Base-by-base conservation (phyloP, 2,888 invertebrate species). In the Microctonus aethiopoides region DNA sequence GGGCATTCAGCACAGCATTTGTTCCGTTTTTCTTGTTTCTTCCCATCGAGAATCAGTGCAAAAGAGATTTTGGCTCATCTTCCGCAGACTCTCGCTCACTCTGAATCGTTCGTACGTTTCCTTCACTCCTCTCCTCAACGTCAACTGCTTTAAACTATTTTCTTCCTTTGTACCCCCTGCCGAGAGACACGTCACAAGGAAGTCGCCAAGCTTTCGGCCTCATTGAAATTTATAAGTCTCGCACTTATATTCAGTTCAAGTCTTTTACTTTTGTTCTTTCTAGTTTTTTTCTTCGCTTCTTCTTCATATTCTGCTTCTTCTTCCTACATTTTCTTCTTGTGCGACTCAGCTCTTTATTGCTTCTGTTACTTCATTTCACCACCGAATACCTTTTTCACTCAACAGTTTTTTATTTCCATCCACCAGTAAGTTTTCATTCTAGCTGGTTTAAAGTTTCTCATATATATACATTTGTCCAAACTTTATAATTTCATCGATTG, bases 401-500 rank as follows among this genome's bases (percentile, higher is more conserved):
- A 24, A 51, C 34, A 11, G 52, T 6, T 34, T 46, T 20, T 46
- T 16, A n/a, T n/a, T n/a, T 46, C 16, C 46, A 16, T 46, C 46
- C 16, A n/a, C 72, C 60, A 61, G n/a, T 63, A 68, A 67, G 70
- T 66, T 72, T 74, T 71, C 66, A 74, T 75, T 74, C 75, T 74
- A 73, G 73, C 72, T 68, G 70, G 68, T 70, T 72, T 75, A 75
- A 67, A 74, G 73, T 75, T 74, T 64, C 67, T 61, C 13, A 0
- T 11, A 26, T 22, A 24, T 13, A 54, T 46, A 46, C 16, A 46
- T 46, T 65, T 52, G 46, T 66, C 65, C 67, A 41, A 61, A 72
- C 66, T 81, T 81, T 76, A 79, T 81, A 81, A 81, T 81, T 81
- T 81, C 79, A 81, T 81, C 80, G 79, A 76, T 76, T 74, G 66